Percentiles rank a stretch among this genome's conserved stretches.
Evolutionary conservation across 2,113 vertebrate genomes (phyloP).

Genomic region (Odontesthes bonariensis): DNA sequence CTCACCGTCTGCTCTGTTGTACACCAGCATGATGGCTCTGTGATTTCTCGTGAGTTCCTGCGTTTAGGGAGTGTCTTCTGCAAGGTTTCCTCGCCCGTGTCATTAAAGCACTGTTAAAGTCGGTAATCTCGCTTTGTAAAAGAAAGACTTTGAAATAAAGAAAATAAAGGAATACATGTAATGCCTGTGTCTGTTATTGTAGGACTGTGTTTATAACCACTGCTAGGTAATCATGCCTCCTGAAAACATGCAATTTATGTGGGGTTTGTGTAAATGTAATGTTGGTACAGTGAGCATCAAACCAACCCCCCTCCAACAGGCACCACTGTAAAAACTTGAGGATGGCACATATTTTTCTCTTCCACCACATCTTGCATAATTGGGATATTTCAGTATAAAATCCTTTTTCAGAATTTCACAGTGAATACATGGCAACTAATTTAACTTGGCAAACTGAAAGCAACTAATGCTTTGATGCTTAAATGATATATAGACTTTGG

Average conservation of each 20-base stretch:
- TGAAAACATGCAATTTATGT: background rate
- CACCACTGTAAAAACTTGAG: too few species aligned
- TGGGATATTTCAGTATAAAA: too few species aligned
- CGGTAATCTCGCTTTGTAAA: conserved; percentile 62
- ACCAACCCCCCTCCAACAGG: too few species aligned
- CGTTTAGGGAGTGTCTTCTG: conserved; percentile 29
- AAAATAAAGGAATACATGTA: conserved; percentile 39
- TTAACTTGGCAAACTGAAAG: too few species aligned
- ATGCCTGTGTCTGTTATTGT: conserved; percentile 13
- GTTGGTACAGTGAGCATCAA: too few species aligned
- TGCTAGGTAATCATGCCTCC: background rate
- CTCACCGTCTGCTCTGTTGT: conserved; percentile 54
- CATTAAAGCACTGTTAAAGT: conserved; percentile 63
- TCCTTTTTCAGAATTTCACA: too few species aligned
- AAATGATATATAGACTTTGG: too few species aligned
- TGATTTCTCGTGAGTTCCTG: conserved; percentile 50
- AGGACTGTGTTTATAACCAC: background rate
- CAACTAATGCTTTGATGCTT: too few species aligned
- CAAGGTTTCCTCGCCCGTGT: conserved; percentile 50
- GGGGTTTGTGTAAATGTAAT: too few species aligned
- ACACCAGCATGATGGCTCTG: conserved; percentile 44
- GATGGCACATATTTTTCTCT: too few species aligned
- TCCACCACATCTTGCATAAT: too few species aligned
- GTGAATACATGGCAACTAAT: too few species aligned
- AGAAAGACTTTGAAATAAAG: conserved; percentile 71